These are phyloP conservation scores for Poeciliopsis prolifica DNA, from an alignment of 2,113 vertebrate genomes.

Conservation along the genomic window DNA sequence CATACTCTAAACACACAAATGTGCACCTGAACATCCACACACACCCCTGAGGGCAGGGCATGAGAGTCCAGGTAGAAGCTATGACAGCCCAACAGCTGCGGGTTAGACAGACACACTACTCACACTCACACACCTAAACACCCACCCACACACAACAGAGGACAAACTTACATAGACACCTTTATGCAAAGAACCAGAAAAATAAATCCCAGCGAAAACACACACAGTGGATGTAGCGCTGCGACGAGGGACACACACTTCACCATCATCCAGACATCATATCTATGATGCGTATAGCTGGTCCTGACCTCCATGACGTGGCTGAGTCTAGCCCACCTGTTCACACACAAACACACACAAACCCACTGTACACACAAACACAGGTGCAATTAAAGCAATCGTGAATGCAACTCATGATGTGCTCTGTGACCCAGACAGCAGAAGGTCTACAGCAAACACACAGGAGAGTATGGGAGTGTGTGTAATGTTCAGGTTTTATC, in stretches of 20 bases:
- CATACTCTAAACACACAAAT: constrained; percentile 48
- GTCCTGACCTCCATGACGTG: constrained; percentile 66
- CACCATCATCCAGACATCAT: constrained; percentile 48
- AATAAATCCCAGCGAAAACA: constrained; percentile 25
- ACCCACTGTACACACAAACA: constrained; percentile 36
- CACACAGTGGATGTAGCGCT: constrained; percentile 22
- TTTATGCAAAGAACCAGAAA: constrained; percentile 37
- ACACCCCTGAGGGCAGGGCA: constrained; percentile 68
- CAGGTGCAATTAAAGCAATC: constrained; percentile 74
- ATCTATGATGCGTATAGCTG: constrained; percentile 61
- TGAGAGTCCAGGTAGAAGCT: constrained; percentile 60
- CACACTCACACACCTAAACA: constrained; percentile 28
- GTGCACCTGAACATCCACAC: constrained; percentile 40
- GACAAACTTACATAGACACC: constrained; percentile 48
- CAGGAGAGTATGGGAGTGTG: constrained; percentile 5
- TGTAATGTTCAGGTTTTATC: constrained; percentile 14
- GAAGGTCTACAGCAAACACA: constrained; percentile 61
- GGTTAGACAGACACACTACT: constrained; percentile 65
- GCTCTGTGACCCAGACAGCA: constrained; percentile 74
- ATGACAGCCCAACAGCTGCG: constrained; percentile 73
- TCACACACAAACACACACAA: constrained; percentile 40
- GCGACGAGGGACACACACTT: constrained; percentile 45
- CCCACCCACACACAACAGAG: constrained; percentile 37
- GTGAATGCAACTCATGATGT: constrained; percentile 69
- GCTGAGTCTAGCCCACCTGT: constrained; percentile 69